phyloP scores from a whole-genome alignment of 2,797 vertebrate species.

The Hoplostethus mediterraneus region DNA sequence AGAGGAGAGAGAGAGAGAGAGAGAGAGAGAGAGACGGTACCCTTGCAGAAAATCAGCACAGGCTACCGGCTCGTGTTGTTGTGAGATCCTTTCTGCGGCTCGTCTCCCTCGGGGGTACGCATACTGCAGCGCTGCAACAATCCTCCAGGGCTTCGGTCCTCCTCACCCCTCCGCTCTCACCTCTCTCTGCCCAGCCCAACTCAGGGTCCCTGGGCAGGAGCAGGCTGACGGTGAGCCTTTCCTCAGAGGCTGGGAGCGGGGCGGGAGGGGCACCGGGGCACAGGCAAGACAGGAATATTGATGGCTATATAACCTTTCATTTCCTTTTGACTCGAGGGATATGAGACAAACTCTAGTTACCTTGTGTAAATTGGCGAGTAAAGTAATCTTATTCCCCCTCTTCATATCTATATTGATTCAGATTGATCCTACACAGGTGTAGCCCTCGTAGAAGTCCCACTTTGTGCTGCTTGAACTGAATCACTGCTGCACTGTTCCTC shows the following conservation, averaged over 20 bases:
- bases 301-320: conserved; percentile 31
- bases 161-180: conserved; percentile 28
- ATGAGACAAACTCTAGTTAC: conserved; percentile 18
- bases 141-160: conserved; percentile 23
- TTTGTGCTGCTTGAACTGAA: neutral
- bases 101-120: conserved; percentile 6
- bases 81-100: conserved; percentile 10
- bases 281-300: conserved; percentile 34
- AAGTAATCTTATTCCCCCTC: neutral
- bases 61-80: conserved; percentile 25
- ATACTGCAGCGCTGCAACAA: conserved; percentile 24
- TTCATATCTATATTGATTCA: conserved; percentile 17
- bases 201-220: conserved; percentile 45
- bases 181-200: conserved; percentile 35
- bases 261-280: neutral
- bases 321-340: conserved; percentile 26
- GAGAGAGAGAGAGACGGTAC: conserved; percentile 14
- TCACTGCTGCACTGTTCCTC: neutral
- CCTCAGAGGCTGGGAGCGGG: conserved; percentile 3
- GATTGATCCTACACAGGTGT: conserved; percentile 20
- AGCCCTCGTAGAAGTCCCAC: neutral
- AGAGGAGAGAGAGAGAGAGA: neutral
- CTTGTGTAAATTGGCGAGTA: conserved; percentile 15
- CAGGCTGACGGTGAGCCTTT: conserved; percentile 40
- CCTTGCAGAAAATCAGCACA: conserved; percentile 11